Evolutionary conservation across 2,888 invertebrate genomes (phyloP), one percentile per base, ranked within the genome.

Genomic region (Stenodera caucasica): DNA sequence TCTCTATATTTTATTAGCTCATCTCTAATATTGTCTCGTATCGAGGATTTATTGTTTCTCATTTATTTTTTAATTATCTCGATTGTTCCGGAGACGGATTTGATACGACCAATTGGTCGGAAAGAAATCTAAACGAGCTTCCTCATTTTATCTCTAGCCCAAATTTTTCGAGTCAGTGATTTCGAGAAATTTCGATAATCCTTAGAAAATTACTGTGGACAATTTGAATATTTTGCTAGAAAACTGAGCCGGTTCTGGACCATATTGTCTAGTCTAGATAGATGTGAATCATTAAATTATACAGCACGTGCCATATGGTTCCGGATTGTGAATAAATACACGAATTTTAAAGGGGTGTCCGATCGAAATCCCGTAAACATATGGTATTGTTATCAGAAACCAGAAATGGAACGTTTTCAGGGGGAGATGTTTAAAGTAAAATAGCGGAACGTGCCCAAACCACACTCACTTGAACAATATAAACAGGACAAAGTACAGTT

Each of bases 401-500:
- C 45, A 45, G 45, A 45, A 45, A 45, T 45, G 45, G 45, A 45
- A 21, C 45, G 21, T n/a, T 45, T 45, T 45, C 4, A 11, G 45
- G 45, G 18, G 21, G 45, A 21, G 45, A 45, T 14, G 14, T 15
- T 40, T 40, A 18, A 37, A 30, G 50, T 50, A 51, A 54, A 53
- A 57, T 51, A 57, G 30, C 54, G 54, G 50, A 54, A 61, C 61
- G 57, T 57, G 61, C 54, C 61, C 61, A 50, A 57, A 37, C 49
- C 54, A 54, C 37, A 55, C 57, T 45, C 55, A 29, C 53, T 52
- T 49, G 57, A 54, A 61, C 57, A 61, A 61, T 61, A 51, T 40
- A 61, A 61, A 57, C 61, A 61, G 57, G 53, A 54, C 56, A 57
- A 57, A 61, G 55, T 50, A 57, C 51, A 54, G 50, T 40, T 23